A percentile compares a stretch with the other conserved stretches of the same genome.
Conservation (phyloP, 2,888 invertebrate genomes). For the Mesorhabditis belari region DNA sequence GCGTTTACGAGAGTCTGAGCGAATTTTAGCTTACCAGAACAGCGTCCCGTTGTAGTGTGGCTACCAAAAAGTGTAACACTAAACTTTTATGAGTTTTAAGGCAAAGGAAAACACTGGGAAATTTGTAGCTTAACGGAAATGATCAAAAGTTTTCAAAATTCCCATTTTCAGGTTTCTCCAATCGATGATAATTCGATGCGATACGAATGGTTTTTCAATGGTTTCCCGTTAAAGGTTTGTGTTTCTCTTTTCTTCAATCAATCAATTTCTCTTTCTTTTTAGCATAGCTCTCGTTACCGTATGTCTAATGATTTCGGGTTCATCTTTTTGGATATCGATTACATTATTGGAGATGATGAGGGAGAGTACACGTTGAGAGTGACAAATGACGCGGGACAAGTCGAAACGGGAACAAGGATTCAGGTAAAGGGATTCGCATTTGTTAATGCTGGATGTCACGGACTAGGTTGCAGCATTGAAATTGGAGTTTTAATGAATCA, state of each 20-base stretch:
- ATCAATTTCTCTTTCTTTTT: not conserved
- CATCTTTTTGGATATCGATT: slow-evolving; percentile 88
- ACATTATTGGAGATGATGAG: slow-evolving; percentile 91
- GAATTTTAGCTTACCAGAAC: no score
- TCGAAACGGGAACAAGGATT: not conserved
- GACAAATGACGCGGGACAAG: slow-evolving; percentile 22
- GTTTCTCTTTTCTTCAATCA: not conserved
- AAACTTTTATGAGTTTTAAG: no score
- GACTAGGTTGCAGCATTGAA: not conserved
- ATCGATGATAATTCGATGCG: slow-evolving; percentile 45
- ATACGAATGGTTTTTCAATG: slow-evolving; percentile 95
- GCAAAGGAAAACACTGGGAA: no score
- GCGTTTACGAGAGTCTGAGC: no score
- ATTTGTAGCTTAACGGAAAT: no score
- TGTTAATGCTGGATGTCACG: no score
- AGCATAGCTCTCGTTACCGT: slow-evolving; percentile 73
- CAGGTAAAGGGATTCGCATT: no score
- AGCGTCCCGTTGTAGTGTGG: no score
- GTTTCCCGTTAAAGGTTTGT: slow-evolving; percentile 67
- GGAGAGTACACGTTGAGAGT: slow-evolving; percentile 61
- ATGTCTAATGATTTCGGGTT: slow-evolving; percentile 95
- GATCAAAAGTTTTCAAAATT: no score
- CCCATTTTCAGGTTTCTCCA: slow-evolving; percentile 13
- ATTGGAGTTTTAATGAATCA: no score
- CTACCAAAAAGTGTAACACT: no score